Evolutionary conservation across 1,140 invertebrate species (phyloP).

Genomic region (Ceratitis capitata): DNA sequence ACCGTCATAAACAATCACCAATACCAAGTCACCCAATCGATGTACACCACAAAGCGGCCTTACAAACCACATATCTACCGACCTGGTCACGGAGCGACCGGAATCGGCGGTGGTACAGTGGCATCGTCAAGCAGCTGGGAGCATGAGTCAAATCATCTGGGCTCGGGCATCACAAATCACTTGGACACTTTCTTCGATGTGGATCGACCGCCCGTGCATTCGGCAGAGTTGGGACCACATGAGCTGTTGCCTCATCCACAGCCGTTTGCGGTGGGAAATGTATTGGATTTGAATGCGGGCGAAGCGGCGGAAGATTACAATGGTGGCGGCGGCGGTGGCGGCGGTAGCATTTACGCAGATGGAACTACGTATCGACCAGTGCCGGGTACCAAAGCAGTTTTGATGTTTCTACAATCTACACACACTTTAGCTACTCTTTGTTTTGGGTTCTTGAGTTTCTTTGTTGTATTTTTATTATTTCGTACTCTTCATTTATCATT

Average conservation of each 20-base stretch:
- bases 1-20: constrained; percentile 45
- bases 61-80: constrained; percentile 51
- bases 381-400: constrained; percentile 55
- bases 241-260: constrained; percentile 50
- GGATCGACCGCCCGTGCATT: constrained; percentile 45
- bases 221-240: constrained; percentile 41
- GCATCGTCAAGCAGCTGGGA: constrained; percentile 52
- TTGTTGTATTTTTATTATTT: background rate
- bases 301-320: constrained; percentile 59
- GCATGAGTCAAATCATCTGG: constrained; percentile 53
- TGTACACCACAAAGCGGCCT: constrained; percentile 56
- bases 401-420: constrained; percentile 31
- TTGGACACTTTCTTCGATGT: constrained; percentile 62
- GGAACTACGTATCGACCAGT: constrained; percentile 59
- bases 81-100: constrained; percentile 17
- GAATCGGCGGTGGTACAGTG: background rate
- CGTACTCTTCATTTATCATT: background rate
- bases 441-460: background rate
- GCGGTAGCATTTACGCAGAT: constrained; percentile 48
- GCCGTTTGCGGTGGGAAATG: constrained; percentile 60
- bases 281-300: constrained; percentile 59
- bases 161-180: constrained; percentile 58
- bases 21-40: constrained; percentile 46
- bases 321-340: constrained; percentile 32
- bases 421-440: background rate